Evolutionary conservation across 1,140 invertebrate genomes (phyloP).

Genomic region (Eriosoma lanigerum): DNA sequence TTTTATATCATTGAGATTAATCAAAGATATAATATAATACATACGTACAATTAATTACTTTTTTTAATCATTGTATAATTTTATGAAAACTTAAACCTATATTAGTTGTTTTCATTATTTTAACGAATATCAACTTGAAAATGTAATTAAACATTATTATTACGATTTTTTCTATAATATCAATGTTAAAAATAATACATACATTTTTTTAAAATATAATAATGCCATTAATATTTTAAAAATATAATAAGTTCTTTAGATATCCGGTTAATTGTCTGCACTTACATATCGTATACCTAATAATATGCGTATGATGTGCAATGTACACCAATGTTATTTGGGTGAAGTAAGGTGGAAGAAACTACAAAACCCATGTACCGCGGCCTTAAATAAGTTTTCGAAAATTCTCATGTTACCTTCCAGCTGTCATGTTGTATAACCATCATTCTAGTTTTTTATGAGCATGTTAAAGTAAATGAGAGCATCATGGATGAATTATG

Average conservation of each 20-base stretch:
- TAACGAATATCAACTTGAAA: too few species aligned
- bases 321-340: slow-evolving; percentile 32
- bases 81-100: too few species aligned
- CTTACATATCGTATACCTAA: too few species aligned
- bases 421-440: slow-evolving; percentile 40
- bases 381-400: slow-evolving; percentile 23
- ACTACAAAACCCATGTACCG: slow-evolving; percentile 48
- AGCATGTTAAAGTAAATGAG: slow-evolving; percentile 18
- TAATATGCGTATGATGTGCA: not conserved
- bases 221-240: slow-evolving; percentile 2
- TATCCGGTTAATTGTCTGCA: slow-evolving; percentile 44
- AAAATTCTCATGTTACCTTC: slow-evolving; percentile 47
- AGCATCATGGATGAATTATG: slow-evolving; percentile 30
- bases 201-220: not conserved
- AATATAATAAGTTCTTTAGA: slow-evolving; percentile 29
- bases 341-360: slow-evolving; percentile 43
- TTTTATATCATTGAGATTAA: too few species aligned
- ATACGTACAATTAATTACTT: too few species aligned
- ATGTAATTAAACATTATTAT: too few species aligned
- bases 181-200: too few species aligned
- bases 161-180: too few species aligned
- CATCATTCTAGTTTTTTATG: slow-evolving; percentile 22
- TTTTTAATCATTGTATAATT: too few species aligned
- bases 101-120: too few species aligned
- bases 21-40: too few species aligned